Evolutionary conservation across 2,888 invertebrate species (phyloP).

Genomic region (Agrilus biguttatus): DNA sequence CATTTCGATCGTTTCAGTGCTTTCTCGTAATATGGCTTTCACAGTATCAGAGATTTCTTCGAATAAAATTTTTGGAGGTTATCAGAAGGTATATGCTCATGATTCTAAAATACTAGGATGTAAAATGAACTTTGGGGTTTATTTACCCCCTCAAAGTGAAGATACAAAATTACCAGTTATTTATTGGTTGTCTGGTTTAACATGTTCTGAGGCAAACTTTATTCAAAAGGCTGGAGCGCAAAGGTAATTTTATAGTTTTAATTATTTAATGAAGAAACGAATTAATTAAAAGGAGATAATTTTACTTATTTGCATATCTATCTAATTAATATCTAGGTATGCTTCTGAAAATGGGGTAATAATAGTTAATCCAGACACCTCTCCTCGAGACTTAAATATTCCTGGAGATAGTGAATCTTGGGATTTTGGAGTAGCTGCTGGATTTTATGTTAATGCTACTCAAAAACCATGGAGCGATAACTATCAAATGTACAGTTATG

Average conservation of each 20-base stretch:
- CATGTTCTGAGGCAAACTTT: constrained; percentile 92
- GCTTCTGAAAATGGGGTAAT: constrained; percentile 77
- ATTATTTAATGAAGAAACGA: too few species aligned
- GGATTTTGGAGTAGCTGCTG: constrained; percentile 92
- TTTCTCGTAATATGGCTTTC: constrained; percentile 14
- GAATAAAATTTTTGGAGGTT: constrained; percentile 67
- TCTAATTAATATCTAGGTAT: constrained; percentile 32
- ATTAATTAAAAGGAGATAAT: neutral
- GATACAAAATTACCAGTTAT: constrained; percentile 60
- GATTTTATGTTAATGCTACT: constrained; percentile 89
- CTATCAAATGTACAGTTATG: constrained; percentile 90
- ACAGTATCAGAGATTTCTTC: constrained; percentile 46
- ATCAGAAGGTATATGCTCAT: constrained; percentile 74
- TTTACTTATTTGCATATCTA: neutral
- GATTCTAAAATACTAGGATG: constrained; percentile 67
- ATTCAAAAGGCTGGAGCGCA: constrained; percentile 93
- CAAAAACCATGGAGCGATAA: constrained; percentile 83
- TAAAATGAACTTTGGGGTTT: constrained; percentile 87
- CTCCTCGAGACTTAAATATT: constrained; percentile 79
- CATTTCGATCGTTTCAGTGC: neutral
- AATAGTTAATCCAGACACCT: constrained; percentile 91
- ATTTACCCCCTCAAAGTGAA: constrained; percentile 65
- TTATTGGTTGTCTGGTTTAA: constrained; percentile 84
- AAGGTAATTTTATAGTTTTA: constrained; percentile 28
- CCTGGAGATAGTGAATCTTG: constrained; percentile 83